Conservation (phyloP, 2,113 vertebrate genomes). For the Chaetodon trifascialis region DNA sequence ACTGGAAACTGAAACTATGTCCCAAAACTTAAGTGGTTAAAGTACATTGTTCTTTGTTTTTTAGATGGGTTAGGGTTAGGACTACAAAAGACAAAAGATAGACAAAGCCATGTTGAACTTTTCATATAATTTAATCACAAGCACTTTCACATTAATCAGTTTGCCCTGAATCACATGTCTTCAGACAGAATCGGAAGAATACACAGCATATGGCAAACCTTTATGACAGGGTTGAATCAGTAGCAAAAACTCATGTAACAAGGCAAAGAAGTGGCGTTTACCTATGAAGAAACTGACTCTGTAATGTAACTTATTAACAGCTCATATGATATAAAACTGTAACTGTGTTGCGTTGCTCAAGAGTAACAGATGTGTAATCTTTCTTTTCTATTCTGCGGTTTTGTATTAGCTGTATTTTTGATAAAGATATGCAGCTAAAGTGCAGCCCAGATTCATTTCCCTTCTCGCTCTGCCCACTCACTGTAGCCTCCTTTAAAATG, state of each 20-base stretch:
- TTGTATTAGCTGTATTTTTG: neutral
- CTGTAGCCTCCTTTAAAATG: conserved; percentile 81
- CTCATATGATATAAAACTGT: neutral
- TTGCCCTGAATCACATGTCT: neutral
- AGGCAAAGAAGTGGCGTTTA: neutral
- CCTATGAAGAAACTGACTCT: neutral
- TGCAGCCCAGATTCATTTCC: conserved; percentile 41
- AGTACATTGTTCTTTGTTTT: neutral
- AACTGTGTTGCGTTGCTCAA: neutral
- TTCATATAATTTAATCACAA: neutral
- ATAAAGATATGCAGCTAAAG: neutral
- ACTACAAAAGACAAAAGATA: neutral
- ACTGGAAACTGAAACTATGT: no score
- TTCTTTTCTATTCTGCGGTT: neutral
- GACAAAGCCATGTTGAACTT: neutral
- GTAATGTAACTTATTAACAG: neutral
- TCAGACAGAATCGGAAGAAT: neutral
- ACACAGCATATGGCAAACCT: neutral
- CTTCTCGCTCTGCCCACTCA: conserved; percentile 75
- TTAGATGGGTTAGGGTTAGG: no score
- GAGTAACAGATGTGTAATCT: neutral
- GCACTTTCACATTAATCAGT: neutral
- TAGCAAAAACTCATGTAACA: neutral
- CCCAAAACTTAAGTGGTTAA: no score
- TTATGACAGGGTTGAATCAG: neutral